Percentiles rank a stretch among this genome's conserved stretches.
Conservation (phyloP, 1,140 invertebrate species). For the Microvelia longipes region DNA sequence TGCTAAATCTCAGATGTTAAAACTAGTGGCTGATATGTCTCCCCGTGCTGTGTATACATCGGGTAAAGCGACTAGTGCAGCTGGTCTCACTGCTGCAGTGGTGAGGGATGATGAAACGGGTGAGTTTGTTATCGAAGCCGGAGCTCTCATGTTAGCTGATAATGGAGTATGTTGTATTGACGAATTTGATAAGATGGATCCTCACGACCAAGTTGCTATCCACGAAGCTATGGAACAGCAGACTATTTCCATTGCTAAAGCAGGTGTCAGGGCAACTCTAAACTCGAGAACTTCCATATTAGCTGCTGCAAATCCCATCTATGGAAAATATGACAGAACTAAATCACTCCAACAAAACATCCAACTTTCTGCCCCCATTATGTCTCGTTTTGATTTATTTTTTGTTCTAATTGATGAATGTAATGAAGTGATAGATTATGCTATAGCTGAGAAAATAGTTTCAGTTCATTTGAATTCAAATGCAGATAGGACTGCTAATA, state of each 20-base stretch:
- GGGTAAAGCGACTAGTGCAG: conserved; percentile 93
- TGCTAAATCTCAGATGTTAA: conserved; percentile 93
- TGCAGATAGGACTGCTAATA: conserved; percentile 51
- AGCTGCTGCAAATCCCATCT: conserved; percentile 94
- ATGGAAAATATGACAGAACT: conserved; percentile 87
- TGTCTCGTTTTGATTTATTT: conserved; percentile 98
- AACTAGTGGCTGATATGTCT: conserved; percentile 87
- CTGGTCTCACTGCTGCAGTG: conserved; percentile 94
- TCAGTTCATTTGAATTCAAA: conserved; percentile 64
- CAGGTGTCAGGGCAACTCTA: conserved; percentile 90
- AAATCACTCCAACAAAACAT: conserved; percentile 95
- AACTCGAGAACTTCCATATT: conserved; percentile 96
- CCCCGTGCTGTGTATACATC: conserved; percentile 95
- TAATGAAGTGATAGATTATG: conserved; percentile 53
- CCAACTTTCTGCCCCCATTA: conserved; percentile 84
- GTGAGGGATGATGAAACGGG: conserved; percentile 93
- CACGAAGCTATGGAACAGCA: conserved; percentile 99
- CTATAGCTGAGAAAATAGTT: conserved; percentile 86
- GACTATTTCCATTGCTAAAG: conserved; percentile 97
- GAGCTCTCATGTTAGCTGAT: conserved; percentile 96
- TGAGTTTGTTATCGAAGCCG: conserved; percentile 99
- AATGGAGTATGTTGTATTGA: conserved; percentile 99
- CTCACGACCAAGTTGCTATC: conserved; percentile 92
- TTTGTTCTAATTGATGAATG: conserved; percentile 95
- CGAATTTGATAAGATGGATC: conserved; percentile 99